These are phyloP conservation scores for Stichodactyla helianthus DNA, from an alignment of 64 coral and sea anemone species.

Conservation along the genomic window DNA sequence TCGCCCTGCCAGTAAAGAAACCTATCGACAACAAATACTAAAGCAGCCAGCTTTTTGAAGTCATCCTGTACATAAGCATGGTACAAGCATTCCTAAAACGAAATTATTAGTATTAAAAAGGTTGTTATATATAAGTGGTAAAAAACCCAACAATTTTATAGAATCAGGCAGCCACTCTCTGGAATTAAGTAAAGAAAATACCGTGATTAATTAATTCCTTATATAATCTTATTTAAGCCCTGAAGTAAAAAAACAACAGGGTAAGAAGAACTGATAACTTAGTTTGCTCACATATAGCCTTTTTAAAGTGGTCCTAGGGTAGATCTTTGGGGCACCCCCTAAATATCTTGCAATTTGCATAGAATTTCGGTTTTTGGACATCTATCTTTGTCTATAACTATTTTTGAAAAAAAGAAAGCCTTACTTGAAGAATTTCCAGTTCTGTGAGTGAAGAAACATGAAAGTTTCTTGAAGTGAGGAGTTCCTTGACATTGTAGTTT, in stretches of 20 bases:
- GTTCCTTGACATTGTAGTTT: conserved; percentile 86
- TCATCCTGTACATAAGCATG: conserved; percentile 64
- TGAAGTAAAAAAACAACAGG: too few relatives aligned
- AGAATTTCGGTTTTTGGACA: too few relatives aligned
- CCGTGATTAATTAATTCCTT: too few relatives aligned
- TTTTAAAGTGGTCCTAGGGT: background rate
- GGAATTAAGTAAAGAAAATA: too few relatives aligned
- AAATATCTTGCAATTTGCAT: too few relatives aligned
- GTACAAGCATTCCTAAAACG: conserved; percentile 75
- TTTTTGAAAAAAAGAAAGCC: background rate
- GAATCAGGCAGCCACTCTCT: too few relatives aligned
- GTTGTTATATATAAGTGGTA: background rate
- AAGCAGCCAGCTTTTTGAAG: conserved; percentile 62
- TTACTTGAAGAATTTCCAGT: conserved; percentile 80
- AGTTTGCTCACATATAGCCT: background rate
- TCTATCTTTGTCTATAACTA: too few relatives aligned
- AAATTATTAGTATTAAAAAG: background rate
- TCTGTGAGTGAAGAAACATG: conserved; percentile 51
- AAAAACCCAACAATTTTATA: too few relatives aligned
- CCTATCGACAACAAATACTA: conserved; percentile 84
- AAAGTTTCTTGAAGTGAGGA: conserved; percentile 55
- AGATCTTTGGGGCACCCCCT: background rate
- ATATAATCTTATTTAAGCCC: too few relatives aligned
- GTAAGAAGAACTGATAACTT: background rate
- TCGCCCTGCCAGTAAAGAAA: conserved; percentile 93